Evolutionary conservation across 30 jellyfish, hydroid and myxozoan species (phyloP).

Genomic region (Rhopilema esculentum): DNA sequence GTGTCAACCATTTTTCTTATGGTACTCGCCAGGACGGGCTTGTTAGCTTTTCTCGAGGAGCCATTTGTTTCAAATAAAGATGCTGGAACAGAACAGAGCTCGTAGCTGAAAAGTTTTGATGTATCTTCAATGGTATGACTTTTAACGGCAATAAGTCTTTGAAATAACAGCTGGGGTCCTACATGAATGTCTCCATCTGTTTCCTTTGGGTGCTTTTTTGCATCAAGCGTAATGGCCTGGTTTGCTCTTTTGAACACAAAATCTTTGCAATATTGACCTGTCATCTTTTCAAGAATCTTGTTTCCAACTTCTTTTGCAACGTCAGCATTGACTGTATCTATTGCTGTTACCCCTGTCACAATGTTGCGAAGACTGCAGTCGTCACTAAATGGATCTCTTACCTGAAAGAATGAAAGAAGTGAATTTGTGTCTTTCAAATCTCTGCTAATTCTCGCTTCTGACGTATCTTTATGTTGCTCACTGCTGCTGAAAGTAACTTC

Average conservation of each 20-base stretch:
- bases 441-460: too few relatives aligned
- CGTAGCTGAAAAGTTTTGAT: conserved; percentile 26
- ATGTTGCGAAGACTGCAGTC: too few relatives aligned
- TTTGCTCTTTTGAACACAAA: conserved; percentile 20
- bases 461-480: too few relatives aligned
- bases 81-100: conserved; percentile 59
- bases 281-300: conserved; percentile 24
- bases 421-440: too few relatives aligned
- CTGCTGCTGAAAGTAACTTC: too few relatives aligned
- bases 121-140: conserved; percentile 34
- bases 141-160: conserved; percentile 40
- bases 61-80: conserved; percentile 46
- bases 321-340: not conserved
- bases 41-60: conserved; percentile 53
- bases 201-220: conserved; percentile 26
- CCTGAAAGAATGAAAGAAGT: too few relatives aligned
- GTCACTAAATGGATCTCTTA: too few relatives aligned
- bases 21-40: conserved; percentile 34
- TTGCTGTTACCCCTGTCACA: too few relatives aligned
- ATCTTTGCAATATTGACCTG: conserved; percentile 19
- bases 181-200: conserved; percentile 37
- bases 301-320: conserved; percentile 38
- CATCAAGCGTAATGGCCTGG: conserved; percentile 7
- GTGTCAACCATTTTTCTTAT: conserved; percentile 32
- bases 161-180: conserved; percentile 70